These are phyloP conservation scores for Denticeps clupeoides DNA, from an alignment of 2,797 vertebrate species.

Conservation along the genomic window DNA sequence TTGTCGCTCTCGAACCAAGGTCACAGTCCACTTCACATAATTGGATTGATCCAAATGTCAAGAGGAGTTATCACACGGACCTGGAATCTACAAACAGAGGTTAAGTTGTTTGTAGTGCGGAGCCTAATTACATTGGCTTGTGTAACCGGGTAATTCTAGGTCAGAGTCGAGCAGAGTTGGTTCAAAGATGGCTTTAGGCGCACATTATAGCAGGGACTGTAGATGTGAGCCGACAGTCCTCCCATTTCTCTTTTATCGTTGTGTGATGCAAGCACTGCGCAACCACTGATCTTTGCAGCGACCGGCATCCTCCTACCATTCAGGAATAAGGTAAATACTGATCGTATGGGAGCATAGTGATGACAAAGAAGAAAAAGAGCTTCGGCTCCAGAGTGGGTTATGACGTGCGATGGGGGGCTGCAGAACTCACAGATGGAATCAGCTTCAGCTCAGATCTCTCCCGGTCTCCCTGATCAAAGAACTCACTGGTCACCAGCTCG, in stretches of 20 bases:
- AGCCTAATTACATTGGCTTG: constrained; percentile 5
- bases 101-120: constrained; percentile 14
- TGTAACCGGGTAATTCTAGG: constrained; percentile 6
- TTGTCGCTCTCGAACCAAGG: too few relatives aligned
- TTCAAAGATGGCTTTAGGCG: constrained; percentile 27
- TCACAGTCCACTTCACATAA: not conserved
- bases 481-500: constrained; percentile 94
- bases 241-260: constrained; percentile 27
- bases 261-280: constrained; percentile 20
- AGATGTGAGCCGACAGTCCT: constrained; percentile 32
- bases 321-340: not conserved
- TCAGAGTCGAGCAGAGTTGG: not conserved
- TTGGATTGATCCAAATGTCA: too few relatives aligned
- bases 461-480: constrained; percentile 97
- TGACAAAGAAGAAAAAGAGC: not conserved
- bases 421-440: constrained; percentile 84
- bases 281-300: constrained; percentile 17
- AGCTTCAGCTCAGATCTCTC: constrained; percentile 94
- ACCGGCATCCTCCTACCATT: constrained; percentile 11
- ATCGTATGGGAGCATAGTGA: not conserved
- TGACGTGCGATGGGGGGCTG: too few relatives aligned
- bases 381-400: too few relatives aligned
- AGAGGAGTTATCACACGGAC: not conserved
- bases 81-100: not conserved
- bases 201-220: constrained; percentile 17